Percentiles rank a stretch among this genome's conserved stretches.
Evolutionary conservation across 2,888 invertebrate genomes (phyloP).

Genomic region (Nymphalis c-album): DNA sequence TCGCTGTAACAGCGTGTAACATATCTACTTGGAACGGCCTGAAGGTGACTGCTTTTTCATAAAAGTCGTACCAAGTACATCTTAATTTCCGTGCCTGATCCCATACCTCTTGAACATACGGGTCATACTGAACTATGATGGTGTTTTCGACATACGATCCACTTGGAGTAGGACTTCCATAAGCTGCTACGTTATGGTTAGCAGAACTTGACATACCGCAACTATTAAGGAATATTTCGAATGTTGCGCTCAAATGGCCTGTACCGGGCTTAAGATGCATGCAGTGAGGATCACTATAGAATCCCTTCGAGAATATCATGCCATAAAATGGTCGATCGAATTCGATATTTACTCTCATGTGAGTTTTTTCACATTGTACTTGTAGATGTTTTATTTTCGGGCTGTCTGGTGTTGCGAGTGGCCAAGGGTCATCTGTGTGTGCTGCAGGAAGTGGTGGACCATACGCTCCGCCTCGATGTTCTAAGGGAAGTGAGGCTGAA

Average conservation of each 20-base stretch:
- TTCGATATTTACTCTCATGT: conserved; percentile 97
- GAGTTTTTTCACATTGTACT: conserved; percentile 97
- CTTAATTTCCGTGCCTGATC: conserved; percentile 95
- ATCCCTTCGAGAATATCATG: conserved; percentile 97
- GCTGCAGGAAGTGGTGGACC: conserved; percentile 84
- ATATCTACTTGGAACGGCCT: conserved; percentile 97
- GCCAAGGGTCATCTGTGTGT: conserved; percentile 92
- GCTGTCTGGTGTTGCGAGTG: conserved; percentile 92
- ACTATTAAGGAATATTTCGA: conserved; percentile 95
- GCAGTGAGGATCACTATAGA: conserved; percentile 94
- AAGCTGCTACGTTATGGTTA: conserved; percentile 91
- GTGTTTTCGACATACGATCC: conserved; percentile 97
- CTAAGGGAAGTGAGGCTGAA: conserved; percentile 89
- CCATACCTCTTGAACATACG: conserved; percentile 97
- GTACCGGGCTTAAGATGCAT: conserved; percentile 95
- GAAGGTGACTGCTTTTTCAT: conserved; percentile 97
- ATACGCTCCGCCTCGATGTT: conserved; percentile 88
- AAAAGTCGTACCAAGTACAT: conserved; percentile 98
- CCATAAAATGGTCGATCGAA: conserved; percentile 97
- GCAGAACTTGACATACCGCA: conserved; percentile 97
- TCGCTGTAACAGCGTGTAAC: conserved; percentile 96
- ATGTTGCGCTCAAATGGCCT: conserved; percentile 94
- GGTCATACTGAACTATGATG: conserved; percentile 96
- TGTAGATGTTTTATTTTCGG: conserved; percentile 96
- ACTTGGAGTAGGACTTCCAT: conserved; percentile 93